Base-by-base conservation (phyloP, 2,888 invertebrate species). In the Melanargia galathea region DNA sequence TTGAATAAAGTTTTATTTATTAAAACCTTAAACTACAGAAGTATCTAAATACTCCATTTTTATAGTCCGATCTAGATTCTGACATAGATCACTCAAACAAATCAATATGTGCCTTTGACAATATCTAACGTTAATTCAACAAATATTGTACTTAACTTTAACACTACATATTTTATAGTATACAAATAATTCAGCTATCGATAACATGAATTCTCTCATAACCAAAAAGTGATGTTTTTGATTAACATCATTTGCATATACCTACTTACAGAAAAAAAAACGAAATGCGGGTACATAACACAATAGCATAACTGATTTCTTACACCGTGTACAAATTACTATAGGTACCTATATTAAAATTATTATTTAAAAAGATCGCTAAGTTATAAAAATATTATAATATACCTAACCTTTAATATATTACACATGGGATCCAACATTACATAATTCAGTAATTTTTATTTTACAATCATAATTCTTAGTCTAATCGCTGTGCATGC, bases 71-170 rank as follows among this genome's bases (percentile, higher is more conserved):
- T 80, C 83, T 84, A 85, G 75, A 80, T 82, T 81, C 80, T 74
- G 81, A 81, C 82, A 78, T 86, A 85, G 83, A 82, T 83, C 86
- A 84, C 76, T 82, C 81, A 82, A 86, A 83, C 64, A 82, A 88
- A 84, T 75, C 78, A 82, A 82, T 79, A 82, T 84, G 85, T 86
- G 86, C 83, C 79, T 82, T 79, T 79, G 81, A 81, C 82, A 79
- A 73, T 71, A 81, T 82, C 78, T 79, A 80, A 82, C 81, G 79
- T 82, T 84, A 83, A 72, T 81, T 83, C 79, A 87, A 88, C 87
- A 70, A 87, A 86, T 84, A 89, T 90, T 90, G 90, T 90, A 89
- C 90, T 90, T 90, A 90, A 86, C 74, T 82, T 81, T 88, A 87
- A 80, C 70, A 74, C 84, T 86, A 83, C 79, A 75, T n/a, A n/a